Conservation (phyloP, 2,113 vertebrate species). For the Uria lomvia region DNA sequence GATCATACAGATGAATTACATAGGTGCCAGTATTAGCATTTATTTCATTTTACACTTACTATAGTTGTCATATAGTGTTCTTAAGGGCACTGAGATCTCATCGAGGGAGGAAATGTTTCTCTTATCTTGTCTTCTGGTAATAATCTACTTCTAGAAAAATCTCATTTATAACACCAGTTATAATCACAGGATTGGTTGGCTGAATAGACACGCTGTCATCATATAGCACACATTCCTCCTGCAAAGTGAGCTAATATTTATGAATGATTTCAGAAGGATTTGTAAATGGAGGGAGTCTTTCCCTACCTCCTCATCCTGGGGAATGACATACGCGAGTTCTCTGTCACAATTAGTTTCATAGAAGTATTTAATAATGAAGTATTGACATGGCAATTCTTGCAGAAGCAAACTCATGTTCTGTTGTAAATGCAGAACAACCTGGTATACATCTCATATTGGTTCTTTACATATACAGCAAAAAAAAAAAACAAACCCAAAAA, state of each 20-base stretch:
- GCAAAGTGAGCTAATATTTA: background rate
- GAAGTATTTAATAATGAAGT: background rate
- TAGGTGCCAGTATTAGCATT: background rate
- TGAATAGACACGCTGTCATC: background rate
- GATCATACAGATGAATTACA: background rate
- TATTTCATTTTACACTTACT: background rate
- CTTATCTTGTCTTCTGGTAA: background rate
- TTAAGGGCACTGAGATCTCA: background rate
- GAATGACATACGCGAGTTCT: rapidly evolving
- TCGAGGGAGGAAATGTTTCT: background rate
- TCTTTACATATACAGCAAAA: background rate
- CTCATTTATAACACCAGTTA: background rate
- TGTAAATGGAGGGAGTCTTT: background rate
- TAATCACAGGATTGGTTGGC: background rate
- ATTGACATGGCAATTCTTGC: background rate
- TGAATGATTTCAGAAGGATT: background rate
- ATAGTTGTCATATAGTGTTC: background rate
- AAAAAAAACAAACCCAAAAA: background rate
- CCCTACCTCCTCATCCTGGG: background rate
- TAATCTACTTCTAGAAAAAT: background rate
- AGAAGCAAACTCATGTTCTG: background rate
- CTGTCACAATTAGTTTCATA: background rate
- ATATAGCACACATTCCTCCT: background rate
- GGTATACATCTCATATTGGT: background rate
- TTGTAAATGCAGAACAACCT: background rate